These are phyloP conservation scores for Okapia johnstoni DNA, from an alignment of 2,113 vertebrate genomes.

Conservation along the genomic window DNA sequence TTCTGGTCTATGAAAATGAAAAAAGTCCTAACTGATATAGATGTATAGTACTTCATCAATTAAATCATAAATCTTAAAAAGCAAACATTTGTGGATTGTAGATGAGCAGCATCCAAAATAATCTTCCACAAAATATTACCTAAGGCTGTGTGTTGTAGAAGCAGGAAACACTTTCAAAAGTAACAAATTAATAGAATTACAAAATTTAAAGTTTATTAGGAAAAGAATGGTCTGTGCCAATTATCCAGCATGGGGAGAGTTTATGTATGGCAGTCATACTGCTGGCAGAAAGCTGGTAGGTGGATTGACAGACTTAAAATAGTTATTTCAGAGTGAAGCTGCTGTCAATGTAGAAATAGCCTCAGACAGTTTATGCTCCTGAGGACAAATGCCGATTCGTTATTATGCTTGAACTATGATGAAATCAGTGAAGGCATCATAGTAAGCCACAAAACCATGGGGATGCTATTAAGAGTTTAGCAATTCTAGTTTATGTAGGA, in stretches of 20 bases:
- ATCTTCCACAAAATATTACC: conserved; percentile 19
- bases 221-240: conserved; percentile 27
- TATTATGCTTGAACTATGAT: conserved; percentile 61
- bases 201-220: conserved; percentile 23
- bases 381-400: conserved; percentile 53
- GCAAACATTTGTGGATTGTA: neutral
- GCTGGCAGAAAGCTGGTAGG: neutral
- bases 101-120: neutral
- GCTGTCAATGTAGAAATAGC: conserved; percentile 43
- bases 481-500: conserved; percentile 55
- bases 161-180: neutral
- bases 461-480: conserved; percentile 65
- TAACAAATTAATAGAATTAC: conserved; percentile 27
- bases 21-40: neutral
- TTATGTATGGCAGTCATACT: neutral
- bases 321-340: conserved; percentile 27
- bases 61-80: neutral
- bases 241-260: conserved; percentile 22
- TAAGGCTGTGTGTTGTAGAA: neutral
- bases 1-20: neutral
- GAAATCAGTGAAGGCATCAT: conserved; percentile 20
- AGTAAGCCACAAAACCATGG: conserved; percentile 48
- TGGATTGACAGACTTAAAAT: conserved; percentile 44
- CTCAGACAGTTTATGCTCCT: conserved; percentile 45
- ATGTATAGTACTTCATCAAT: conserved; percentile 18